Percentiles rank a stretch among this genome's conserved stretches.
phyloP scores from a whole-genome alignment of 1,140 invertebrate species.

The Orchesella cincta region DNA sequence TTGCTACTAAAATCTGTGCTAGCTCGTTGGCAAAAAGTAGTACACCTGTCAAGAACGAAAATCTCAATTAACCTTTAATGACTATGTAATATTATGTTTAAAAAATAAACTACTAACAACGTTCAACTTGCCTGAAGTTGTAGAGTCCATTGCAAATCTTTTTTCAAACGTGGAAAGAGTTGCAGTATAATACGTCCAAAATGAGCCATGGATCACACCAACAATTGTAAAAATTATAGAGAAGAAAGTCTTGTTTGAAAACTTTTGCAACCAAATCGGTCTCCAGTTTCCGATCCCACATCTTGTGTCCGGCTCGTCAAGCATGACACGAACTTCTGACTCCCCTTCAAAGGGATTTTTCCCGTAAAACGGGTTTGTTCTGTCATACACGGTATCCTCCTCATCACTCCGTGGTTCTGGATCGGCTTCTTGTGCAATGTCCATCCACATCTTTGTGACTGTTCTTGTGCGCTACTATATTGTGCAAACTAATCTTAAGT shows the following conservation, averaged over 20 bases:
- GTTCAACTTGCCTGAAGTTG: constrained; percentile 69
- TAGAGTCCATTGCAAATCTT: constrained; percentile 74
- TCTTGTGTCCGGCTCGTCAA: constrained; percentile 1
- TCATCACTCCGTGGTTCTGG: not conserved
- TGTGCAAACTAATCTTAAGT: too few species aligned
- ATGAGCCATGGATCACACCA: constrained; percentile 71
- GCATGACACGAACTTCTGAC: not conserved
- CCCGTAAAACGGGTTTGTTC: constrained; percentile 13
- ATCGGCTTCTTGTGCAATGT: constrained; percentile 17
- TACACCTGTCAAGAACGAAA: constrained; percentile 64
- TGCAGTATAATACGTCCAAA: constrained; percentile 74
- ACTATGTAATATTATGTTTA: not conserved
- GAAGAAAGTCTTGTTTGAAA: constrained; percentile 75
- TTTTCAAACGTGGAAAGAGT: constrained; percentile 78
- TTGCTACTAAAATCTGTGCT: constrained; percentile 61
- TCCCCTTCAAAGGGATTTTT: constrained; percentile 8
- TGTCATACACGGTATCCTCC: constrained; percentile 24
- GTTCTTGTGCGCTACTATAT: not conserved
- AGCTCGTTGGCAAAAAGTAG: constrained; percentile 71
- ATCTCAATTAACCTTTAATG: not conserved
- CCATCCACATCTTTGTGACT: constrained; percentile 25
- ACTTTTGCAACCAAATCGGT: constrained; percentile 64
- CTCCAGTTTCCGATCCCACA: constrained; percentile 66
- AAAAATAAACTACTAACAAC: too few species aligned
- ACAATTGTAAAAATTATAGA: constrained; percentile 71